A percentile compares a stretch with the other conserved stretches of the same genome.
phyloP scores from a whole-genome alignment of 2,113 vertebrate species.

The Bombycilla garrulus region DNA sequence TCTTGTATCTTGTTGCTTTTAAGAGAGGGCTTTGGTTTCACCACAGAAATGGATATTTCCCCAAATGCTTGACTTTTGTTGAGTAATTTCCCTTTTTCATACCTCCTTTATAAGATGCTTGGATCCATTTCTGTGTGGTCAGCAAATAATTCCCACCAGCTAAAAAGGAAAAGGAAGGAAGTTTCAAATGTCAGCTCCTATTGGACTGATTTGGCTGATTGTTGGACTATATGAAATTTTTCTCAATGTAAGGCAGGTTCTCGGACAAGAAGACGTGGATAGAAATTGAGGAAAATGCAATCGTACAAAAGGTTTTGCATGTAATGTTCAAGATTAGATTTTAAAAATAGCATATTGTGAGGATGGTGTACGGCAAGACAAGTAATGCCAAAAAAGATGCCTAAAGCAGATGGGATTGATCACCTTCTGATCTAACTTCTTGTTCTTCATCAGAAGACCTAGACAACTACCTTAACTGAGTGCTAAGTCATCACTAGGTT shows the following conservation, averaged over 20 bases:
- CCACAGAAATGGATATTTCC: neutral
- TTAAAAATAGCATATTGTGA: neutral
- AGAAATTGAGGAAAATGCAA: neutral
- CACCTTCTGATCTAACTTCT: neutral
- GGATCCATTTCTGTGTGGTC: neutral
- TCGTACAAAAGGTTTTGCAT: neutral
- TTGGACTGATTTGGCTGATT: neutral
- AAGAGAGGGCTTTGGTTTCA: neutral
- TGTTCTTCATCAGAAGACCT: neutral
- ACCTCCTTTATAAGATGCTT: neutral
- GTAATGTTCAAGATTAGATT: neutral
- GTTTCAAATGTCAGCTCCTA: neutral
- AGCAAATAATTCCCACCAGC: neutral
- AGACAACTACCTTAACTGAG: neutral
- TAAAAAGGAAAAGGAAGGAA: neutral
- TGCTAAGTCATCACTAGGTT: neutral
- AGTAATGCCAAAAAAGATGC: neutral
- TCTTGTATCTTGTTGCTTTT: neutral
- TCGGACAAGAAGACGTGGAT: neutral
- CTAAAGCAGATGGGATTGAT: neutral
- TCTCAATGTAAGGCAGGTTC: neutral
- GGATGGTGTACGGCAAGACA: neutral
- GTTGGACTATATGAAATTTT: neutral
- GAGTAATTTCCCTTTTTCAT: neutral
- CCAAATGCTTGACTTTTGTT: neutral